Conservation (phyloP, 2,888 invertebrate genomes). For the Eupithecia vulgata region DNA sequence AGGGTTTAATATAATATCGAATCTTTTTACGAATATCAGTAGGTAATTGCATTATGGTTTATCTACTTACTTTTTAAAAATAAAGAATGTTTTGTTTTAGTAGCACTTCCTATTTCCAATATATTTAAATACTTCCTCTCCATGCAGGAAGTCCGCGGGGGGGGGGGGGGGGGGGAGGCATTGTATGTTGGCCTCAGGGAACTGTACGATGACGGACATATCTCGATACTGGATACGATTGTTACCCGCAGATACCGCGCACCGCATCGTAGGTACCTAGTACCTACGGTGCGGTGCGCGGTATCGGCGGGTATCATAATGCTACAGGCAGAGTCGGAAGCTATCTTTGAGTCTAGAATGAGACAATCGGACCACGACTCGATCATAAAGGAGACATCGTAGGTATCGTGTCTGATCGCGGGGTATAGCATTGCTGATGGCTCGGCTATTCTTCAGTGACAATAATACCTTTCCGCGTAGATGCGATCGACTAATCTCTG, state of each 20-base stretch:
- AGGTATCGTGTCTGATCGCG: neutral
- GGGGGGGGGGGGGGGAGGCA: too few relatives aligned
- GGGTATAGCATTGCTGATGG: slow-evolving; percentile 11
- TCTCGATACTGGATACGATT: neutral
- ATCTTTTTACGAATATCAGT: too few relatives aligned
- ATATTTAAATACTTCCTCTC: neutral
- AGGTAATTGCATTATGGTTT: too few relatives aligned
- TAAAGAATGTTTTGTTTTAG: neutral
- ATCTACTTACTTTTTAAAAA: too few relatives aligned
- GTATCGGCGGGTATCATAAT: too few relatives aligned
- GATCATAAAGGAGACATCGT: neutral
- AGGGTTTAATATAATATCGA: too few relatives aligned
- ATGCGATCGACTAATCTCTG: slow-evolving; percentile 31
- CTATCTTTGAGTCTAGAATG: neutral
- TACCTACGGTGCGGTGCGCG: too few relatives aligned
- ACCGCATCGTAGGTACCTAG: neutral
- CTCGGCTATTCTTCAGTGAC: slow-evolving; percentile 16
- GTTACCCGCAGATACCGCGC: neutral
- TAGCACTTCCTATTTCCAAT: neutral
- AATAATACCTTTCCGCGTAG: slow-evolving; percentile 37
- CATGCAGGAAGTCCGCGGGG: too few relatives aligned
- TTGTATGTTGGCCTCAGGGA: too few relatives aligned
- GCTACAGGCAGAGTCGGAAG: neutral
- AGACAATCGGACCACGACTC: neutral
- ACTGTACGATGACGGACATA: too few relatives aligned